Conservation (phyloP, 2,113 vertebrate species). For the Pelusios castaneus region DNA sequence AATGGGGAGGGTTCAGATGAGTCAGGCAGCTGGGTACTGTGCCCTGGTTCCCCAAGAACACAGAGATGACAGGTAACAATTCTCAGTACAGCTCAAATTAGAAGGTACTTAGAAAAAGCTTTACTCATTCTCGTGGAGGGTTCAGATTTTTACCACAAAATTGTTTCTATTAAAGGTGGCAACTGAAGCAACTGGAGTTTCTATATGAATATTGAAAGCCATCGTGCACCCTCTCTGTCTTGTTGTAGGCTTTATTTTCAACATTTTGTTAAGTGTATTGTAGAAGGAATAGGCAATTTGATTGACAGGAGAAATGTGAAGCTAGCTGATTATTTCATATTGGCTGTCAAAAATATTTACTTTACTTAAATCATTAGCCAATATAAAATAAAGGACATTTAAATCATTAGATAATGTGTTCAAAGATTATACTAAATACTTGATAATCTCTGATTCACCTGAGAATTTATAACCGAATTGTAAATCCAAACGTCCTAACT, state of each 20-base stretch:
- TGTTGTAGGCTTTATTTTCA: slow-evolving; percentile 42
- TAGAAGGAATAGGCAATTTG: slow-evolving; percentile 42
- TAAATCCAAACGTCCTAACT: slow-evolving; percentile 22
- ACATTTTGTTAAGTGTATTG: slow-evolving; percentile 48
- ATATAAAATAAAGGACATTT: slow-evolving; percentile 49
- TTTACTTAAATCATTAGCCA: slow-evolving; percentile 60
- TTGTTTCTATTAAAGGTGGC: slow-evolving; percentile 36
- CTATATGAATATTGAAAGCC: not conserved
- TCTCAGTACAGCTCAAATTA: slow-evolving; percentile 9
- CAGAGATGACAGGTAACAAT: too few species aligned
- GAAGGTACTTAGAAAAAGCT: slow-evolving; percentile 41
- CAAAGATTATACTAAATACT: not conserved
- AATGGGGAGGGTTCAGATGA: too few species aligned
- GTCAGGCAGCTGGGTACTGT: too few species aligned
- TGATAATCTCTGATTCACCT: slow-evolving; percentile 33
- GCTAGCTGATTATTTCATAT: slow-evolving; percentile 66
- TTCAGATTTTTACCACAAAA: slow-evolving; percentile 49
- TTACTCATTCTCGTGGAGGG: not conserved
- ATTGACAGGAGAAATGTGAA: slow-evolving; percentile 58
- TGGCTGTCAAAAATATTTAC: slow-evolving; percentile 65
- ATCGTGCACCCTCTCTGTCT: slow-evolving; percentile 44
- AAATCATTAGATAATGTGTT: slow-evolving; percentile 56
- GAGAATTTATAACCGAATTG: slow-evolving; percentile 38
- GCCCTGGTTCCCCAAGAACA: too few species aligned
- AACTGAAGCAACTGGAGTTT: not conserved